phyloP scores from a whole-genome alignment of 2,888 invertebrate genomes.

The Eristalinus aeneus region DNA sequence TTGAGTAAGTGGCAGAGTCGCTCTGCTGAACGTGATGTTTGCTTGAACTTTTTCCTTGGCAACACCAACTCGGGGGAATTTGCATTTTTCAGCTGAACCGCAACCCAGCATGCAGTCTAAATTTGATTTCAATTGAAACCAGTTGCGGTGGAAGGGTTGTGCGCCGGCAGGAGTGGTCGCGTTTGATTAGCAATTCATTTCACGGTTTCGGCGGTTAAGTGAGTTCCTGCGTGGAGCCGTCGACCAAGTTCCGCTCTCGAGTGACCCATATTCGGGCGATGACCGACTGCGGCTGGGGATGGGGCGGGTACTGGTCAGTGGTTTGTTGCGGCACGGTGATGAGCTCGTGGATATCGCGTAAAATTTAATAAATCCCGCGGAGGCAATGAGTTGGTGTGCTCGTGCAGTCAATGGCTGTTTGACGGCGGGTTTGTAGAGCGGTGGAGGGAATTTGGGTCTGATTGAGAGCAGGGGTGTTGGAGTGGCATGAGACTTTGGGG shows the following conservation, averaged over 20 bases:
- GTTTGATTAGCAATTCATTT: slow-evolving; percentile 11
- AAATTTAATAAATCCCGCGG: not conserved
- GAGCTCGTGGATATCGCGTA: not conserved
- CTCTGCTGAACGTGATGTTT: slow-evolving; percentile 43
- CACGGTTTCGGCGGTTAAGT: slow-evolving; percentile 4
- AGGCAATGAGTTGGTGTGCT: too few species aligned
- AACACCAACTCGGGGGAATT: not conserved
- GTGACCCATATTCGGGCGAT: slow-evolving; percentile 1
- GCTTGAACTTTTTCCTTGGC: slow-evolving; percentile 15
- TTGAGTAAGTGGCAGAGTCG: not conserved
- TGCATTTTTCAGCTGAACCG: slow-evolving; percentile 12
- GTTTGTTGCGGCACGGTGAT: not conserved
- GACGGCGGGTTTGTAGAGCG: too few species aligned
- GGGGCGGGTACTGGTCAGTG: not conserved
- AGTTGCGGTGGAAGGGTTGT: not conserved
- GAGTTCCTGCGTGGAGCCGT: not conserved
- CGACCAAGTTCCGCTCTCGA: slow-evolving; percentile 4
- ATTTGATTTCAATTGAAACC: slow-evolving; percentile 20
- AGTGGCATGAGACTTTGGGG: too few species aligned
- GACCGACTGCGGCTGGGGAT: not conserved
- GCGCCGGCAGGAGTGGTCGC: not conserved
- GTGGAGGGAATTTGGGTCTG: too few species aligned
- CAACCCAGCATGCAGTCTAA: not conserved
- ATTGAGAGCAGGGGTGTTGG: too few species aligned
- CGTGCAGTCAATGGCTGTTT: too few species aligned